A percentile compares a stretch with the other conserved stretches of the same genome.
Conservation (phyloP, 2,113 vertebrate genomes). For the Amblyornis subalaris region DNA sequence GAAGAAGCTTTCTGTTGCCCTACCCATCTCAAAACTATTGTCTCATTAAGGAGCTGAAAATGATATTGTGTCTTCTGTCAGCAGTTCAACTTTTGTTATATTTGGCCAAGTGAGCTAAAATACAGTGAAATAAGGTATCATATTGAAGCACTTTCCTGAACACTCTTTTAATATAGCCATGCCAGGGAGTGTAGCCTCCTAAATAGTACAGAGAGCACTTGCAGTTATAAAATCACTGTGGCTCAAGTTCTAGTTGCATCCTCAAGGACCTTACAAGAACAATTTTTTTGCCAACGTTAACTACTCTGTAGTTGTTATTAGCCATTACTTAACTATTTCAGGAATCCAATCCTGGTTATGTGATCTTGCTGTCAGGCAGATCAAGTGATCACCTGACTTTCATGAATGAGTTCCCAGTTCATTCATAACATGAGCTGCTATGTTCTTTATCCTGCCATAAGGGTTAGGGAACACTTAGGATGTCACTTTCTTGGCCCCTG, state of each 20-base stretch:
- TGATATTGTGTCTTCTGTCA: background rate
- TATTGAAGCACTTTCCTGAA: background rate
- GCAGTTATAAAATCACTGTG: background rate
- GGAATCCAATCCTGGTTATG: background rate
- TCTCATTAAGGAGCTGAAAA: background rate
- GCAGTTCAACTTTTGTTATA: background rate
- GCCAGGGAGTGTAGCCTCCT: background rate
- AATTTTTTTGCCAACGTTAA: background rate
- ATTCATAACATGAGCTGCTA: background rate
- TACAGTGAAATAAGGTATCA: background rate
- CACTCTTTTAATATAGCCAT: background rate
- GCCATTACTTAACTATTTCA: background rate
- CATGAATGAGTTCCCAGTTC: background rate
- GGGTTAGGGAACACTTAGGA: background rate
- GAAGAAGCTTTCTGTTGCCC: conserved; percentile 1
- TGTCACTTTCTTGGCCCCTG: background rate
- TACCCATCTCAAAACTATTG: background rate
- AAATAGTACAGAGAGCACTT: background rate
- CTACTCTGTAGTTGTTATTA: background rate
- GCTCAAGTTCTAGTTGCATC: background rate
- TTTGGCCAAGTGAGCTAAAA: background rate
- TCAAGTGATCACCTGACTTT: background rate
- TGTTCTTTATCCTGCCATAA: background rate
- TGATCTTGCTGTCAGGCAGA: background rate
- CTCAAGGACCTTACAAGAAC: background rate